Evolutionary conservation across 2,888 invertebrate genomes (phyloP).

Genomic region (Pristionchus japonicus): DNA sequence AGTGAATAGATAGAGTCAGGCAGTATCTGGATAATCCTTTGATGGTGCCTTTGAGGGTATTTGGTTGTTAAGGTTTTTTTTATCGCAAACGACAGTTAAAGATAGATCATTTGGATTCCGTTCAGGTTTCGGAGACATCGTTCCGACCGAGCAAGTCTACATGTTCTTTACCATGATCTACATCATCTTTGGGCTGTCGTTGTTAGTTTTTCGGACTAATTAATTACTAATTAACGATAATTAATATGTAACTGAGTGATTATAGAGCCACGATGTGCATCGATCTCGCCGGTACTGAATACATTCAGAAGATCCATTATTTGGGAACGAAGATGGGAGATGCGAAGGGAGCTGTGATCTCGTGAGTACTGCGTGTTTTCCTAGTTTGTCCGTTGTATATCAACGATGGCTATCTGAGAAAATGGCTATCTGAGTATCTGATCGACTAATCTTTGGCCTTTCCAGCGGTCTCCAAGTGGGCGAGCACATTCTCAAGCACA

Average conservation of each 20-base stretch:
- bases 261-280: slow-evolving; percentile 75
- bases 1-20: too few species aligned
- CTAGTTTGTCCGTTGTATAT: too few species aligned
- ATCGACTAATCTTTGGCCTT: background rate
- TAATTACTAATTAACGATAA: background rate
- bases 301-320: slow-evolving; percentile 74
- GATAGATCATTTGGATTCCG: background rate
- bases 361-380: too few species aligned
- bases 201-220: slow-evolving; percentile 54
- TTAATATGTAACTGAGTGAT: background rate
- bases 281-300: slow-evolving; percentile 74
- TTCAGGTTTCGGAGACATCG: slow-evolving; percentile 74
- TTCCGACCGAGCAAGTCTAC: slow-evolving; percentile 74
- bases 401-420: too few species aligned
- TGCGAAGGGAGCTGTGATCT: slow-evolving; percentile 73
- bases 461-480: slow-evolving; percentile 71
- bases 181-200: slow-evolving; percentile 74
- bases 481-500: slow-evolving; percentile 73
- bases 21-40: too few species aligned
- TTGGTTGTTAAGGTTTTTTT: too few species aligned
- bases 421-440: background rate
- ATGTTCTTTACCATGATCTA: slow-evolving; percentile 75
- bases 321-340: slow-evolving; percentile 74
- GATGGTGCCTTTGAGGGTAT: too few species aligned
- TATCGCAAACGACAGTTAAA: background rate